phyloP scores from a whole-genome alignment of 2,888 invertebrate species.

The Phaonia tiefii region DNA sequence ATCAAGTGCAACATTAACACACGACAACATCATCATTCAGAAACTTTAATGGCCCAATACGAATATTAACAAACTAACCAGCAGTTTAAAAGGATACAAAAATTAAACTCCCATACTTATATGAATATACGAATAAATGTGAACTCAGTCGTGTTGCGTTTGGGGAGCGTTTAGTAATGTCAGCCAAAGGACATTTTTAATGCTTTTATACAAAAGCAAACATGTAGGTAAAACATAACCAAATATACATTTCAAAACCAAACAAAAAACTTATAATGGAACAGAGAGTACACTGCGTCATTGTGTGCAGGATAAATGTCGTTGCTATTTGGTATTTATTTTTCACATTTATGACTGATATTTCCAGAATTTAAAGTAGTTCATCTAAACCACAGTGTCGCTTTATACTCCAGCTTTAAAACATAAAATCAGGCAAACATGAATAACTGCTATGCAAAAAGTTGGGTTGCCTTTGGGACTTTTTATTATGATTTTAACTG shows the following conservation, averaged over 20 bases:
- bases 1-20: no score
- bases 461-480: conserved; percentile 60
- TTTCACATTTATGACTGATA: no score
- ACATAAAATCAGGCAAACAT: conserved; percentile 48
- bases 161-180: conserved; percentile 57
- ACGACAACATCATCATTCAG: conserved; percentile 10
- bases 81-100: background rate
- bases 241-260: background rate
- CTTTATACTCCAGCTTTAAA: background rate
- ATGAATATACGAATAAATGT: background rate
- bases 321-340: background rate
- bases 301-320: background rate
- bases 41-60: conserved; percentile 57
- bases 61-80: conserved; percentile 60
- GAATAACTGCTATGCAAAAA: conserved; percentile 44
- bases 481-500: conserved; percentile 63
- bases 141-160: conserved; percentile 4
- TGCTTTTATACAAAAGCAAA: conserved; percentile 55
- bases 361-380: no score
- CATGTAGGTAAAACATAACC: background rate
- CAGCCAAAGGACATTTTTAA: conserved; percentile 60
- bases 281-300: conserved; percentile 53
- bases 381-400: background rate
- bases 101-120: no score
- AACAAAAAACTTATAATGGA: conserved; percentile 1